Evolutionary conservation across 2,113 vertebrate genomes (phyloP), one percentile per base, ranked within the genome.

Genomic region (Sarotherodon lohbergeri): DNA sequence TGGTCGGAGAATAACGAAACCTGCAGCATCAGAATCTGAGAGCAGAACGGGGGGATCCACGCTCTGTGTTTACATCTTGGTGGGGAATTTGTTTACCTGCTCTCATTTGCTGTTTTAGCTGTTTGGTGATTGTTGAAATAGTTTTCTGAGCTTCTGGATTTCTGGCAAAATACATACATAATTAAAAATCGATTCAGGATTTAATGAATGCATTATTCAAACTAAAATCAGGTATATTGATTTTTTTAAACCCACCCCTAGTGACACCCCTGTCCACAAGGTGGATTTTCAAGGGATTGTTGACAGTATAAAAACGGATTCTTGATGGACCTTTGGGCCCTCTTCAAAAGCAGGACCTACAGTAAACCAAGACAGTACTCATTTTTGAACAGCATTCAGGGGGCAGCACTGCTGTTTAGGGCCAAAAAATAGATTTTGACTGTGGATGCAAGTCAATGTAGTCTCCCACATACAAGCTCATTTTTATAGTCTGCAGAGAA

Each of bases 401-500:
- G 8, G 1, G 1, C n/a, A 9, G 0, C 0, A 24, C 36, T 9
- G 36, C 63, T 68, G 63, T 41, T 41, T 5, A 22, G n/a, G 66
- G n/a, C 3, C 2, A 71, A 71, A 4, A 10, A 27, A 22, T 6
- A 27, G 3, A 71, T 71, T n/a, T 14, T 27, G 39, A 71, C 36
- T 43, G 4, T 54, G 17, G 19, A 54, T 54, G n/a, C n/a, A 55
- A 22, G 19, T 22, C 52, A 11, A 2, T 55, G 52, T 22, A 22
- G n/a, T 22, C 1, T 5, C 46, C 22, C 5, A 46, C 22, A 27
- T 46, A 46, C 68, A 27, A 16, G 41, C 68, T 27, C 22, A 46
- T 2, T 27, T 46, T 3, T 46, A 17, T 27, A 46, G 13, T 73
- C 7, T 46, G 39, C 3, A 73, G 68, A 46, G 22, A 46, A 43